These are phyloP conservation scores for Pygoscelis antarcticus DNA, from an alignment of 2,113 vertebrate species.

Conservation along the genomic window DNA sequence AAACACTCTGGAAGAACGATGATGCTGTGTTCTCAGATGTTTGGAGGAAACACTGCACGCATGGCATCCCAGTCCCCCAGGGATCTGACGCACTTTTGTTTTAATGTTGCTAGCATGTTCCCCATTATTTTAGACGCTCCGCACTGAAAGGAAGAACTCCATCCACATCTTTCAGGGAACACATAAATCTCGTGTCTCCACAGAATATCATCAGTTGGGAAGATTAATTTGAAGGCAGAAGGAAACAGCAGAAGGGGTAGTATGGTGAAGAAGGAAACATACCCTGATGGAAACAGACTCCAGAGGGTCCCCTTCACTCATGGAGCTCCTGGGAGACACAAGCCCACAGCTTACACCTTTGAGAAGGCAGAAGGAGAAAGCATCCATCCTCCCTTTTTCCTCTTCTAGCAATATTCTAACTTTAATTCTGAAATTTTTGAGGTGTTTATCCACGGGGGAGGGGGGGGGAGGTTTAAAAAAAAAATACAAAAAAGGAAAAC, in stretches of 20 bases:
- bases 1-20: slow-evolving; percentile 14
- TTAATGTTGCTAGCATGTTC: not conserved
- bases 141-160: slow-evolving; percentile 3
- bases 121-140: slow-evolving; percentile 10
- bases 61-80: not conserved
- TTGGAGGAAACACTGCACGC: slow-evolving; percentile 10
- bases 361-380: not conserved
- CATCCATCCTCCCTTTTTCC: not conserved
- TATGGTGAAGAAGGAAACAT: not conserved
- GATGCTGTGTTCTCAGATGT: slow-evolving; percentile 28
- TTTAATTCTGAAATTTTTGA: not conserved
- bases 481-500: not conserved
- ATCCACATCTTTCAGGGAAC: not conserved
- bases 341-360: not conserved
- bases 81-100: slow-evolving; percentile 25
- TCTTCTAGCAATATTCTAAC: not conserved
- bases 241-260: not conserved
- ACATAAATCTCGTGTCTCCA: not conserved
- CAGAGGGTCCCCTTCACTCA: not conserved
- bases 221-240: not conserved
- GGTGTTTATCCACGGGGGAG: not conserved
- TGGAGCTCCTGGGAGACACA: not conserved
- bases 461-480: not conserved
- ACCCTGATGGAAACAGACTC: not conserved
- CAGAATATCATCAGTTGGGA: not conserved